Evolutionary conservation across 2,888 invertebrate genomes (phyloP), one percentile per base, ranked within the genome.

Genomic region (Clanis bilineata): DNA sequence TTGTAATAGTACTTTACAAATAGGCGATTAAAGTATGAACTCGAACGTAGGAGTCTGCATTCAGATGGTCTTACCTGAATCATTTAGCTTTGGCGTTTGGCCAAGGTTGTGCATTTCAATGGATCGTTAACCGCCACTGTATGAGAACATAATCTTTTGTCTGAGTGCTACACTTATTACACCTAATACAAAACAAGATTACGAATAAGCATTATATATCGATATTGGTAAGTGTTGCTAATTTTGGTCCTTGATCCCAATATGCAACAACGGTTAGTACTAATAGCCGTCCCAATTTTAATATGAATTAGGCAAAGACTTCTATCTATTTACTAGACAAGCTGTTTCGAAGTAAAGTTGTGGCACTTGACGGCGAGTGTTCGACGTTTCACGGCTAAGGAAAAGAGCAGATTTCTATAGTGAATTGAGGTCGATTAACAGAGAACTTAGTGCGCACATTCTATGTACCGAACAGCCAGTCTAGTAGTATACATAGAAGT

Each of bases 31-130:
- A 22, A 38, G 22, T 44, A 55, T 56, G 41, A 66, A 44, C 71
- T 58, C 36, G 25, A 44, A 56, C 51, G 25, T 38, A 25, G 15
- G 38, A 44, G 25, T 23, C 56, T 45, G 38, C 38, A 38, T 56
- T 22, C 32, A 38, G 18, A 15, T 38, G 47, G 61, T 59, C 64
- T 72, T 79, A 77, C 77, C 79, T 83, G 82, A 72, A 80, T 73
- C 65, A 66, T 68, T 72, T 69, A 65, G 69, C 69, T 74, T 80
- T 86, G 87, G 86, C 85, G 64, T 70, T 58, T 62, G 59, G 79
- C 87, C 86, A 87, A 85, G 82, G 83, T 76, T 85, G 66, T 75
- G 76, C 76, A 73, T 81, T 79, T 86, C 76, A 83, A 81, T 79
- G 74, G 76, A 77, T 84, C 82, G 76, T 85, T 85, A 79, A 73